Evolutionary conservation across 1,140 invertebrate genomes (phyloP), one percentile per base, ranked within the genome.

Genomic region (Ladona fulva): DNA sequence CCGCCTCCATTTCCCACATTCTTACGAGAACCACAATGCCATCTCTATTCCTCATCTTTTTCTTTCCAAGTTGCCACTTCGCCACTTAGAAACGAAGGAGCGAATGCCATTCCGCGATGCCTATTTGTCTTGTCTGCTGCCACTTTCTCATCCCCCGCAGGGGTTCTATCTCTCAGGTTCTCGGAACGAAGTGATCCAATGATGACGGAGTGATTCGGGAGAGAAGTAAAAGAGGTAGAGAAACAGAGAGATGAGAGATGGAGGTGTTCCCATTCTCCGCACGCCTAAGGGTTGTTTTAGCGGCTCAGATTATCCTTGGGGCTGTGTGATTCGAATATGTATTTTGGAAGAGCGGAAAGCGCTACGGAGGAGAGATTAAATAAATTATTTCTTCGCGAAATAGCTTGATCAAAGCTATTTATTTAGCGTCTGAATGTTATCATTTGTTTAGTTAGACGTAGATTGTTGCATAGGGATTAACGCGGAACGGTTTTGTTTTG

Each of bases 41-140:
- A 37, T 66, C 52, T 66, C 52, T 66, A 66, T 66, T 66, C 52
- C 29, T 37, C 29, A 37, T 37, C 29, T 37, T 66, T 12, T 66
- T 66, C 12, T 12, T 66, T 66, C 52, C n/a, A 19, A 19, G 44
- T 10, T 19, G 44, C 19, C 44, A 52, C 44, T 19, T 52, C 52
- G 14, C 52, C 52, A 66, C 52, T 66, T 66, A 66, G 52, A 66
- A 12, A 16, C 44, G n/a, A 16, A 66, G 16, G 12, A 66, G 52
- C 52, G 14, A 66, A 12, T 66, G 19, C 44, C 44, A 52, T 52
- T 52, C 44, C 44, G 19, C 44, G 14, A 22, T 66, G 52, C 52
- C 52, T 66, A 66, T 66, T 66, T 66, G 52, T 66, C 52, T 66
- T 66, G 52, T 66, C 52, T 66, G 16, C 52, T 66, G 52, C 52